phyloP scores from a whole-genome alignment of 2,113 vertebrate genomes.

The Tychaedon coryphoeus region DNA sequence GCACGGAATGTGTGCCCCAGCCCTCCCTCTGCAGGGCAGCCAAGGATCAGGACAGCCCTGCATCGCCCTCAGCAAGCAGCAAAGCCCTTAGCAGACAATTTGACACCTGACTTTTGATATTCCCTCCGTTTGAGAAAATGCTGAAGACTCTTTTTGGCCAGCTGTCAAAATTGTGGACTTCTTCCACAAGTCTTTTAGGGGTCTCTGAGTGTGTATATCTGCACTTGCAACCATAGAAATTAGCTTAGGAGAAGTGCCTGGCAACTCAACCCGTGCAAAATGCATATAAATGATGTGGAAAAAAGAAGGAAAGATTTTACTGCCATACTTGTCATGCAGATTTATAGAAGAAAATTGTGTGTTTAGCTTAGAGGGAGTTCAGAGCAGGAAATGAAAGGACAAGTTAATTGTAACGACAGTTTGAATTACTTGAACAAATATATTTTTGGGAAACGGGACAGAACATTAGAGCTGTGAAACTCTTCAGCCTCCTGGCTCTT shows the following conservation, averaged over 20 bases:
- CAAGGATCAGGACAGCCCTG: not conserved
- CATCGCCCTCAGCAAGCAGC: not conserved
- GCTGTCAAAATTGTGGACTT: not conserved
- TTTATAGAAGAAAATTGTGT: constrained; percentile 51
- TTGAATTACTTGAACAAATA: constrained; percentile 56
- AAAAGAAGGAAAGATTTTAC: not conserved
- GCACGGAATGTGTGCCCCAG: accelerated
- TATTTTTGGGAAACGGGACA: constrained; percentile 31
- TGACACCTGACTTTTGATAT: not conserved
- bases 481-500: not conserved
- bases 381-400: constrained; percentile 30
- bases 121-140: not conserved
- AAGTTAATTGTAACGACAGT: constrained; percentile 45
- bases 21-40: not conserved
- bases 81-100: not conserved
- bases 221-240: not conserved
- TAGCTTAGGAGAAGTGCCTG: not conserved
- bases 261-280: not conserved
- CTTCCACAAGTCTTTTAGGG: not conserved
- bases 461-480: constrained; percentile 22
- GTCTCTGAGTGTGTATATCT: not conserved
- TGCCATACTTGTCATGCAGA: constrained; percentile 50
- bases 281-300: not conserved
- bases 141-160: not conserved
- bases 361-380: constrained; percentile 47